Base-by-base conservation (phyloP, 2,113 vertebrate species). In the Peromyscus polionotus region DNA sequence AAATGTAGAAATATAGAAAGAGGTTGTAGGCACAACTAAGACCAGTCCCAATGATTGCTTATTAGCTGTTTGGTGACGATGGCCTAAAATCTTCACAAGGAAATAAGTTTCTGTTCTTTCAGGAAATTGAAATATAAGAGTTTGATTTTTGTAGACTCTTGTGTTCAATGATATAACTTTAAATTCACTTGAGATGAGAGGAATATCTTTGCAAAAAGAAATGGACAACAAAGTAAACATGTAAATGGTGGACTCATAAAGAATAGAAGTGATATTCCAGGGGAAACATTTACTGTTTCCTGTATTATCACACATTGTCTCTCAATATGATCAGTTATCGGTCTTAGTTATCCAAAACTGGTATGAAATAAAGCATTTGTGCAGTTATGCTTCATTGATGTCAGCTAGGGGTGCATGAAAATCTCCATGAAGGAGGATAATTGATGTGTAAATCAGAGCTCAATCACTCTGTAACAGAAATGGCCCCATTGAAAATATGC, bases 361-460 rank as follows among this genome's bases (percentile, higher is more conserved):
- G 96, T 98, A 97, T 98, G 98, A 98, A 99, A 98, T 98, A 98
- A 99, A 98, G 98, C 87, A 42, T 98, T 99, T 98, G 98, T 57
- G 84, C 97, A 97, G 98, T 98, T 98, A 98, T 96, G 98, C 97
- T 98, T 98, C 98, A 98, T 98, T 98, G 98, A 98, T 98, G 97
- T 98, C 98, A 98, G 98, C 98, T 98, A 98, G 97, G 98, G 97
- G 98, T 99, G 98, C 98, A 98, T 98, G 98, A 98, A 98, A 98
- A 98, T 98, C 97, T 98, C 98, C 97, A 98, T 97, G 97, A 99
- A 99, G 98, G 98, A 98, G 97, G 98, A 98, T 99, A 99, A 99
- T 99, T 99, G 98, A 98, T 98, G 98, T 98, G 97, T 98, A 99
- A 99, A 99, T 99, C 98, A 99, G 98, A 98, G 97, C 97, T 98